Base-by-base conservation (phyloP, 2,888 invertebrate genomes). In the Acrobasis consociella region DNA sequence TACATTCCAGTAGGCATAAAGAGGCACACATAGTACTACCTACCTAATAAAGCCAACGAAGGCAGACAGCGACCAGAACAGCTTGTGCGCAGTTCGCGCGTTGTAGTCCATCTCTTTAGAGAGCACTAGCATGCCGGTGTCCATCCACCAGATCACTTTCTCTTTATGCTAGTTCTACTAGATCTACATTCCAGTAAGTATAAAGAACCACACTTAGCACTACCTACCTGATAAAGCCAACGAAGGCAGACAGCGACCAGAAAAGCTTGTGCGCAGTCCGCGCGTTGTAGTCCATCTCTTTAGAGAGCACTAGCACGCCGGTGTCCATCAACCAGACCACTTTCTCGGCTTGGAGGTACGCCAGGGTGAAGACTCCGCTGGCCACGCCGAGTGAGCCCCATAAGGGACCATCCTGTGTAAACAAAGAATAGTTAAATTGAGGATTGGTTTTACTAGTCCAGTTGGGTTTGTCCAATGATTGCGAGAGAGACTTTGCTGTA, bases 331-430 rank as follows among this genome's bases (percentile, higher is more conserved):
- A 93, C 96, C 97, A 98, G 53, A 96, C 95, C 37, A 97, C 89
- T 85, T 97, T 97, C 83, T 98, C 98, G 22, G 97, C 93, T 10
- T 97, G 97, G 71, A 96, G 95, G 85, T 95, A 97, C 9, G 96
- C 80, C 70, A 96, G 93, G 68, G 97, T 96, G 37, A 96, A 94
- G 37, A 94, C 77, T 78, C 96, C 96, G 69, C 95, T 94, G 0
- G 95, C 80, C 10, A 97, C 93, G n/a, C 96, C 96, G 3, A 97
- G 78, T 3, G 94, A 10, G 11, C 91, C 90, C 91, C 91, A 92
- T 1, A 85, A 53, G 7, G 70, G 70, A 10, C 91, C 91, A 38
- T 92, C 91, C 91, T 92, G 67, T 31, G 1, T 64, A 68, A 5
- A n/a, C 42, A 58, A 58, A 16, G 22, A 31, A 22, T 13, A 11